A percentile compares a stretch with the other conserved stretches of the same genome.
phyloP scores from a whole-genome alignment of 1,140 invertebrate species.

The Parapsyche elsis region DNA sequence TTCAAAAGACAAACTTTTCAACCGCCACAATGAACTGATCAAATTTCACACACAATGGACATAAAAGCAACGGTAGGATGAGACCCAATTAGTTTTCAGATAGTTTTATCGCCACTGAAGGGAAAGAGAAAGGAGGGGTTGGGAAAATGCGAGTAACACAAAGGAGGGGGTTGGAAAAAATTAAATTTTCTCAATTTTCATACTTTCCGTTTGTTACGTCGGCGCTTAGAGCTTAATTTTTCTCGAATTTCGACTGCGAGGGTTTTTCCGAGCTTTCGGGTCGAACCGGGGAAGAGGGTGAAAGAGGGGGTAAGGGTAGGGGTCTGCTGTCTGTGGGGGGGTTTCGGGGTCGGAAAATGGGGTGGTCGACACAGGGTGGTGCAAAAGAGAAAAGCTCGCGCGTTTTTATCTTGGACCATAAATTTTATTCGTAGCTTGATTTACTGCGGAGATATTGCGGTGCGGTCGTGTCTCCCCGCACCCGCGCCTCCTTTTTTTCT shows the following conservation, averaged over 20 bases:
- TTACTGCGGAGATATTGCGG: constrained; percentile 69
- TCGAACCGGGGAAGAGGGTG: neutral
- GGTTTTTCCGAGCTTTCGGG: constrained; percentile 36
- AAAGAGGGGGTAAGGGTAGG: neutral
- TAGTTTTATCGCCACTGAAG: constrained; percentile 28
- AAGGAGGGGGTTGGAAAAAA: neutral
- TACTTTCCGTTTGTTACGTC: neutral
- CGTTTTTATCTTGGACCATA: constrained; percentile 71
- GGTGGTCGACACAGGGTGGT: constrained; percentile 29
- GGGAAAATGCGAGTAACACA: neutral
- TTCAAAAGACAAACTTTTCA: too few species aligned
- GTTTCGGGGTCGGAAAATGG: neutral
- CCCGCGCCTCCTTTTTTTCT: neutral
- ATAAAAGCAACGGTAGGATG: too few species aligned
- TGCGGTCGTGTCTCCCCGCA: constrained; percentile 65
- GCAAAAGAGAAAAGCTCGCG: constrained; percentile 70
- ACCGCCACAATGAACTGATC: too few species aligned
- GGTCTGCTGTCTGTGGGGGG: neutral
- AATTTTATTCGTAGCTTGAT: constrained; percentile 72
- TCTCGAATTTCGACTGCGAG: constrained; percentile 5
- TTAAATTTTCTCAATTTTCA: neutral
- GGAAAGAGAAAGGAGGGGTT: neutral
- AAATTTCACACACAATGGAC: too few species aligned
- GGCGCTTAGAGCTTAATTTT: constrained; percentile 16
- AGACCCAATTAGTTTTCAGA: constrained; percentile 13